Base-by-base conservation (phyloP, 2,113 vertebrate genomes). In the Tragelaphus imberbis region DNA sequence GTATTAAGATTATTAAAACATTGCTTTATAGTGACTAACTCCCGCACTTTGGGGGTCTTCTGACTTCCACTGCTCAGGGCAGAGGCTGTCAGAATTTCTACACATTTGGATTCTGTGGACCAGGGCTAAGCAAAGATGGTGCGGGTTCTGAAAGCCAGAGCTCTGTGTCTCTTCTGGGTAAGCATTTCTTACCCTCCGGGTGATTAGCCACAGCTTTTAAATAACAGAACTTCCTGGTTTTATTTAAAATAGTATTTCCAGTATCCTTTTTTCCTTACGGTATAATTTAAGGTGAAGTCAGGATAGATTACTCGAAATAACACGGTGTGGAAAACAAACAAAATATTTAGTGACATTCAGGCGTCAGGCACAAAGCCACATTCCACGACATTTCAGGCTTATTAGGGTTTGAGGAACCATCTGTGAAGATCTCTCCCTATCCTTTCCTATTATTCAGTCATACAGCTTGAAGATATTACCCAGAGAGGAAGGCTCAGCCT, bases 401-500 rank as follows among this genome's bases (percentile, higher is more conserved):
- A 97, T 88, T 27, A 91, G 75, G 13, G 40, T 88, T 80, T 95
- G 68, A 93, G 12, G 94, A 95, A 56, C 5, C 47, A 89, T 86
- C 88, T 95, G 49, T 88, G 93, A 88, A 87, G 47, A 77, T 79
- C 65, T 95, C 53, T 94, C 59, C n/a, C 89, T 65, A 47, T 36
- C 58, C 61, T 56, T 59, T 25, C 49, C 40, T 91, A 49, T 59
- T 93, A 85, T 63, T 90, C 95, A 93, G 19, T 79, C 97, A 88
- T 56, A 61, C 44, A 85, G 53, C 88, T 90, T 79, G 79, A 98
- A 58, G 91, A 86, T 90, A 97, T 96, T 94, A 84, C 11, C 65
- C 47, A 94, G 53, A 75, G 94, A 44, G 61, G 87, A 96, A 77
- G 53, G 87, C 90, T 89, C 30, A 93, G 79, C 56, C 19, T 77